Percentiles rank a stretch among this genome's conserved stretches.
Evolutionary conservation across 92 coral and sea anemone species (phyloP).

Genomic region (Desmophyllum pertusum): DNA sequence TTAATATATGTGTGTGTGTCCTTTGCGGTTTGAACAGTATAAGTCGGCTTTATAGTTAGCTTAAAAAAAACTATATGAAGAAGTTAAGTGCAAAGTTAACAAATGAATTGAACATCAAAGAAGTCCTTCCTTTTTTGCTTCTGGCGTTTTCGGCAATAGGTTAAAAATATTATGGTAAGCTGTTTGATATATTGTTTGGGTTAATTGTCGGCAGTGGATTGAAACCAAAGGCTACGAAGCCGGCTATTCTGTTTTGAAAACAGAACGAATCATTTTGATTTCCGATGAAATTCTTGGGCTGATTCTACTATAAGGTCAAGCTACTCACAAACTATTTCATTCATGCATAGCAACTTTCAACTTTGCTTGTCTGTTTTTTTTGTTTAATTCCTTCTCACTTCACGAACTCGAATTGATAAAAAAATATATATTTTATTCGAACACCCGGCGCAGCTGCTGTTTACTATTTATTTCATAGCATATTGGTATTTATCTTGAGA

Average conservation of each 20-base stretch:
- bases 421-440: too few species aligned
- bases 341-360: background rate
- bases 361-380: background rate
- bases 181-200: background rate
- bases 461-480: background rate
- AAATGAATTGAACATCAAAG: background rate
- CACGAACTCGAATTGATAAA: background rate
- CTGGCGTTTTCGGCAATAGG: background rate
- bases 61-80: background rate
- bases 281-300: background rate
- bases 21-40: background rate
- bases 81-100: background rate
- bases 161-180: background rate
- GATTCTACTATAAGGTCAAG: background rate
- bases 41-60: background rate
- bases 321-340: background rate
- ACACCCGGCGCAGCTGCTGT: too few species aligned
- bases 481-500: background rate
- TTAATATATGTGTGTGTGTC: background rate
- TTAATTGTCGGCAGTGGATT: background rate
- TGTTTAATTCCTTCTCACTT: too few species aligned
- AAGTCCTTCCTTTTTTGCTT: background rate
- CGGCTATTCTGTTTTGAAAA: background rate
- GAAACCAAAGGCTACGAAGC: background rate
- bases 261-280: too few species aligned